These are phyloP conservation scores for Austrolebias charrua DNA, from an alignment of 2,797 vertebrate species.

Conservation along the genomic window DNA sequence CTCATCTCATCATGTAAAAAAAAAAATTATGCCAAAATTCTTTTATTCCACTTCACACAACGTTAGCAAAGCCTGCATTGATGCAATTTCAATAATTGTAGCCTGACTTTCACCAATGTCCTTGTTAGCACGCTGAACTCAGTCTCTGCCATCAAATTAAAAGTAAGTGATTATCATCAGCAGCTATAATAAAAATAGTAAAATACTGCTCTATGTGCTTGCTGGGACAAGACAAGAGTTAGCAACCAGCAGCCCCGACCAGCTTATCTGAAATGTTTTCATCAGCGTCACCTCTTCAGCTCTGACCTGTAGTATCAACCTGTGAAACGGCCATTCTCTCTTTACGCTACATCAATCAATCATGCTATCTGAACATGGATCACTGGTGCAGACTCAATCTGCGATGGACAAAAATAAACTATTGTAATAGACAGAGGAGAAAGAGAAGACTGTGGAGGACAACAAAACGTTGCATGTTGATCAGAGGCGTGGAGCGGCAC, in stretches of 20 bases:
- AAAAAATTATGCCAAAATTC: constrained; percentile 13
- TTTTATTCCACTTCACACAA: constrained; percentile 20
- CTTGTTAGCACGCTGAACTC: constrained; percentile 38
- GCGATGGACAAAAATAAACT: constrained; percentile 30
- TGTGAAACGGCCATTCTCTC: constrained; percentile 24
- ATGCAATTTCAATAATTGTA: constrained; percentile 65
- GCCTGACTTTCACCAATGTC: constrained; percentile 48
- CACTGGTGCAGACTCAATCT: constrained; percentile 22
- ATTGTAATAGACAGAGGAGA: constrained; percentile 1
- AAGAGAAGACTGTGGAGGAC: constrained; percentile 13
- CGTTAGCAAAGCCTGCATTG: constrained; percentile 46
- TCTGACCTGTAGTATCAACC: constrained; percentile 19
- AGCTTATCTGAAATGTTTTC: constrained; percentile 7
- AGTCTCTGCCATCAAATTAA: constrained; percentile 64
- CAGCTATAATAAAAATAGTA: constrained; percentile 22
- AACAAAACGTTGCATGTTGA: constrained; percentile 40
- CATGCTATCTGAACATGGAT: constrained; percentile 29
- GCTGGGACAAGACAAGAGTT: constrained; percentile 14
- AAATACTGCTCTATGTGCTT: constrained; percentile 2
- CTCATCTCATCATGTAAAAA: constrained; percentile 23
- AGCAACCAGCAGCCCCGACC: constrained; percentile 18
- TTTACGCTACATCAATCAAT: constrained; percentile 29
- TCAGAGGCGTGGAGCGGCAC: constrained; percentile 30
- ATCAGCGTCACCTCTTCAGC: constrained; percentile 18
- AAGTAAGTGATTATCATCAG: constrained; percentile 68